A percentile compares a stretch with the other conserved stretches of the same genome.
Evolutionary conservation across 1,140 invertebrate species (phyloP).

Genomic region (Sycophaga agraensis): DNA sequence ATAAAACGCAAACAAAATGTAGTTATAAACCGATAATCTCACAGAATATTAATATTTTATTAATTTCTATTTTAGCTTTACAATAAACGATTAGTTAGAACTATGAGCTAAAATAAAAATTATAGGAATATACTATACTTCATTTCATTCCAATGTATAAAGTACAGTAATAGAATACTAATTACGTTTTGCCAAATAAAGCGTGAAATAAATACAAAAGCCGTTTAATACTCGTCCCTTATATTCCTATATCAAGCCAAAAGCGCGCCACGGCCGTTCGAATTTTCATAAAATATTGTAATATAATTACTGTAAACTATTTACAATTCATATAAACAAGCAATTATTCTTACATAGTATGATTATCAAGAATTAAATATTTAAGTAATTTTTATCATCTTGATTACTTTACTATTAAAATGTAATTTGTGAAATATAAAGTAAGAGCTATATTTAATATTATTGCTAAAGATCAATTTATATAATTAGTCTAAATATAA

Average conservation of each 20-base stretch:
- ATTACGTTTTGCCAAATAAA: conserved; percentile 27
- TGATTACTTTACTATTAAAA: no score
- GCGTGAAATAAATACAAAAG: conserved; percentile 5
- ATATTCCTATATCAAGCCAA: conserved; percentile 53
- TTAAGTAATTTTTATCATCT: conserved; percentile 12
- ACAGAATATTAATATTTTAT: no score
- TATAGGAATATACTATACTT: no score
- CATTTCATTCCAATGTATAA: background rate
- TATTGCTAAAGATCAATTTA: no score
- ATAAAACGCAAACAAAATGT: no score
- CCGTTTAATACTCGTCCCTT: conserved; percentile 40
- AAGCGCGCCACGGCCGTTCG: conserved; percentile 49
- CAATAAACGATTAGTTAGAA: no score
- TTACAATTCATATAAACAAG: conserved; percentile 42
- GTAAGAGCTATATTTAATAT: no score
- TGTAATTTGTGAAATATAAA: no score
- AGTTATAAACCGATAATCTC: no score
- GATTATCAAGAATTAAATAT: conserved; percentile 2
- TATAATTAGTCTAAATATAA: no score
- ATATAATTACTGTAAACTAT: conserved; percentile 36
- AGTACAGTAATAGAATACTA: conserved; percentile 19
- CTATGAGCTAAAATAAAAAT: no score
- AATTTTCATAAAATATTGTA: conserved; percentile 54
- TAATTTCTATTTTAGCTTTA: no score
- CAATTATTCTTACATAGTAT: conserved; percentile 14